phyloP scores from a whole-genome alignment of 2,797 vertebrate genomes.

The Mus minutoides region DNA sequence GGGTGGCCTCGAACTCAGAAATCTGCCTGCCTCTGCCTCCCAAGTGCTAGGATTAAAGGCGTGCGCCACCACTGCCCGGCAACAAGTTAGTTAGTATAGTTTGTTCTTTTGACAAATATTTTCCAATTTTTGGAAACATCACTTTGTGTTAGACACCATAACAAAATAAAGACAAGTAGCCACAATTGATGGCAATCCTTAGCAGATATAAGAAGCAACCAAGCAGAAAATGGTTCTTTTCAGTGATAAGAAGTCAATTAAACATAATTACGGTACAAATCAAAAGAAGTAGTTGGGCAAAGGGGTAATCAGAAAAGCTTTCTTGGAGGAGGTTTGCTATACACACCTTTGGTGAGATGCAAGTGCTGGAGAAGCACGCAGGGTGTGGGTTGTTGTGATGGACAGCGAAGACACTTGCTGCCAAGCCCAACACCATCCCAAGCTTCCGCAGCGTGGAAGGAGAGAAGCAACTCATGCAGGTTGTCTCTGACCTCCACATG shows the following conservation, averaged over 20 bases:
- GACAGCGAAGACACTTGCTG: not conserved
- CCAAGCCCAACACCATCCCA: not conserved
- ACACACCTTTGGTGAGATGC: not conserved
- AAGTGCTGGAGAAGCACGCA: not conserved
- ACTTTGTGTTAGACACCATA: conserved; percentile 11
- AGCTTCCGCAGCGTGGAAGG: not conserved
- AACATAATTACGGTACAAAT: conserved; percentile 22
- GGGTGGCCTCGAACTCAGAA: too few relatives aligned
- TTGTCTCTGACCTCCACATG: not conserved
- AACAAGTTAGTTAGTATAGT: not conserved
- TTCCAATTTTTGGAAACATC: not conserved
- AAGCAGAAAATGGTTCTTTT: conserved; percentile 43
- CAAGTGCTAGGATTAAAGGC: too few relatives aligned
- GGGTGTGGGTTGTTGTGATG: not conserved
- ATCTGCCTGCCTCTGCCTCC: too few relatives aligned
- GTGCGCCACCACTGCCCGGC: too few relatives aligned
- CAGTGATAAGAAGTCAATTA: conserved; percentile 18
- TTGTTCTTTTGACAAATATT: conserved; percentile 59
- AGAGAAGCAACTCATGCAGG: not conserved
- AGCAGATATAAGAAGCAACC: conserved; percentile 38
- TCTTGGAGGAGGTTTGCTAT: not conserved
- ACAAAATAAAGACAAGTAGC: conserved; percentile 16
- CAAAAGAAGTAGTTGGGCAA: conserved; percentile 27
- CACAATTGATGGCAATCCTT: conserved; percentile 3
- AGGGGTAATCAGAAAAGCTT: not conserved